Base-by-base conservation (phyloP, 2,113 vertebrate genomes). In the Sinocyclocheilus rhinocerous region DNA sequence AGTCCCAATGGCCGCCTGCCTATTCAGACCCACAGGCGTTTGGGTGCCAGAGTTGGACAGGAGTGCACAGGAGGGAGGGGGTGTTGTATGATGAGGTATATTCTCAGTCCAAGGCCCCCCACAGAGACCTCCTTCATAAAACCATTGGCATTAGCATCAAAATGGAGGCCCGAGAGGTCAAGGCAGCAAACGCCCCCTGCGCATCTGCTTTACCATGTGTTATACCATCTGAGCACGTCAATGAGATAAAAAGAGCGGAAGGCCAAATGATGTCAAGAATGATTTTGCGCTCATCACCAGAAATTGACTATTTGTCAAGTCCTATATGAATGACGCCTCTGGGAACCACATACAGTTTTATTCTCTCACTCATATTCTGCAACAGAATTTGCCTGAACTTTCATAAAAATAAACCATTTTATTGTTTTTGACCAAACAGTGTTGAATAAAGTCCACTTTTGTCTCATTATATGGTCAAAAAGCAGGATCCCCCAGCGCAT, bases 171-270 rank as follows among this genome's bases (percentile, higher is more conserved):
- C 9, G 77, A 77, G 89, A 92, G 93, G 93, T 90, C 91, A 90
- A 90, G 83, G 67, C 81, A 89, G 85, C 76, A 86, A 55, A 6
- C 4, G 89, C 89, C 36, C 89, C 90, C 85, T 18, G 3, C 63
- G 88, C 94, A 95, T 95, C 94, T 94, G 94, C 90, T 92, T 89
- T 87, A 79, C 88, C 92, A 92, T 91, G 3, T 75, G 93, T 85
- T 90, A 55, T 84, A 83, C 81, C 72, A 72, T 70, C 76, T 83
- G 63, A 67, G 73, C 39, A 65, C 26, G 18, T 80, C 90, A 90
- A 87, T 78, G 69, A 69, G 80, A 84, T 70, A 24, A 88, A 75
- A 33, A 57, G 7, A 26, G 6, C 6, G 10, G 29, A 50, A 72
- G 24, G 72, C 72, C 48, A 73, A 87, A 84, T 83, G 29, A 42